Percentiles rank a stretch among this genome's conserved stretches.
Conservation (phyloP, 2,888 invertebrate species). For the Strigamia transsilvanica region DNA sequence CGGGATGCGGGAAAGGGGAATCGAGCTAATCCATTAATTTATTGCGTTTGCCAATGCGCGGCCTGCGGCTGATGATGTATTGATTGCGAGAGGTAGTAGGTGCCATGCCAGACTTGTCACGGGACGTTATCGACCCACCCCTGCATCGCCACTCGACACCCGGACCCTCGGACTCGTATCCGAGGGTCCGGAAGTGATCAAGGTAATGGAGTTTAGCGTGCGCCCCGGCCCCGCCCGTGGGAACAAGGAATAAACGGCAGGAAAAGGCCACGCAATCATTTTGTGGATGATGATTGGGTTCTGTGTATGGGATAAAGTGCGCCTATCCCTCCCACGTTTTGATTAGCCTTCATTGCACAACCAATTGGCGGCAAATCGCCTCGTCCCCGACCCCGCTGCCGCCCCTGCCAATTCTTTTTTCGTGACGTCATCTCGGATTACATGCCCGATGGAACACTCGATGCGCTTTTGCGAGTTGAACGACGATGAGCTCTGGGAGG, state of each 20-base stretch:
- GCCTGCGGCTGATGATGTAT: constrained; percentile 15
- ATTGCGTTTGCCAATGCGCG: constrained; percentile 22
- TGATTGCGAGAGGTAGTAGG: constrained; percentile 19
- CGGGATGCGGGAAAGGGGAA: neutral
- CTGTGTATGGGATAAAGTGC: neutral
- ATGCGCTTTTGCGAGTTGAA: constrained; percentile 4
- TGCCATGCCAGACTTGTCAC: neutral
- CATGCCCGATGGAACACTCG: constrained; percentile 31
- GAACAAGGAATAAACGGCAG: constrained; percentile 39
- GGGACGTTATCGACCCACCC: constrained; percentile 16
- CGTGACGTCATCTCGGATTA: constrained; percentile 18
- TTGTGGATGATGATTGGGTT: neutral
- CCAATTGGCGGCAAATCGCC: constrained; percentile 38
- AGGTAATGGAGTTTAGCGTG: constrained; percentile 15
- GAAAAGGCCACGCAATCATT: constrained; percentile 27
- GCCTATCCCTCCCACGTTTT: neutral
- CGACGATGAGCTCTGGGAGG: neutral
- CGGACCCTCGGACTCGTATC: neutral
- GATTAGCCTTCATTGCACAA: constrained; percentile 36
- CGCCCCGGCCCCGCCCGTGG: constrained; percentile 18
- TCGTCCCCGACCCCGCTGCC: neutral
- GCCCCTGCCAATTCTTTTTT: neutral
- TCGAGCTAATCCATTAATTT: constrained; percentile 33
- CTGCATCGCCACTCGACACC: constrained; percentile 22
- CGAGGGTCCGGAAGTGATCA: constrained; percentile 31